Evolutionary conservation across 2,888 invertebrate species (phyloP), one percentile per base, ranked within the genome.

Genomic region (Chrysodeixis includens): DNA sequence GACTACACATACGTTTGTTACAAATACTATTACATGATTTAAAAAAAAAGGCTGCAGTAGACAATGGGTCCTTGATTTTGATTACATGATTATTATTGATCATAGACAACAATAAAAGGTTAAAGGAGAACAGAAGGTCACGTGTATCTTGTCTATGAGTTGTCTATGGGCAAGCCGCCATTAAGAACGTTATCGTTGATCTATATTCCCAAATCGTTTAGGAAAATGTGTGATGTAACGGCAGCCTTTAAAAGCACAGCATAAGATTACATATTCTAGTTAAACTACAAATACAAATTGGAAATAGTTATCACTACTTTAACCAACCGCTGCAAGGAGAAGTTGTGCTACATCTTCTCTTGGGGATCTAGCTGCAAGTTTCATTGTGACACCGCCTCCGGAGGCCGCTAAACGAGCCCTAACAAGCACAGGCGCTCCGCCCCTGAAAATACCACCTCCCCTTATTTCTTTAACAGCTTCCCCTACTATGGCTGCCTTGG

Each of bases 331-430:
- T 22, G 98, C 97, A 59, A 98, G 96, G 61, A 99, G 96, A 12
- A 99, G 95, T 86, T 99, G 98, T 0, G 98, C 98, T 0, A 99
- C 97, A 76, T 97, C 97, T 58, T 97, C 96, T 90, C 98, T 97
- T 14, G 97, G 97, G 22, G 98, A 98, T 53, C 99, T 95, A 0
- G 99, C 98, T 0, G 98, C 97, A 61, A 99, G 94, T 88, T 99
- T 98, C 98, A 99, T 98, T 3, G 99, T 99, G 0, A 99, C 98
- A n/a, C 97, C 97, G 26, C 96, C 96, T 44, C 96, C 96, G 30
- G 95, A 88, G 0, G 97, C 96, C n/a, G 98, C 95, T 69, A 98
- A 89, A 89, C 98, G 98, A 2, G 99, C 97, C 69, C 98, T 95
- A 0, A 99, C 98, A 62, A 99, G 93, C 32, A 99, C 97, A 66